A percentile compares a stretch with the other conserved stretches of the same genome.
Evolutionary conservation across 92 coral and sea anemone species (phyloP).

Genomic region (Blastomussa wellsi): DNA sequence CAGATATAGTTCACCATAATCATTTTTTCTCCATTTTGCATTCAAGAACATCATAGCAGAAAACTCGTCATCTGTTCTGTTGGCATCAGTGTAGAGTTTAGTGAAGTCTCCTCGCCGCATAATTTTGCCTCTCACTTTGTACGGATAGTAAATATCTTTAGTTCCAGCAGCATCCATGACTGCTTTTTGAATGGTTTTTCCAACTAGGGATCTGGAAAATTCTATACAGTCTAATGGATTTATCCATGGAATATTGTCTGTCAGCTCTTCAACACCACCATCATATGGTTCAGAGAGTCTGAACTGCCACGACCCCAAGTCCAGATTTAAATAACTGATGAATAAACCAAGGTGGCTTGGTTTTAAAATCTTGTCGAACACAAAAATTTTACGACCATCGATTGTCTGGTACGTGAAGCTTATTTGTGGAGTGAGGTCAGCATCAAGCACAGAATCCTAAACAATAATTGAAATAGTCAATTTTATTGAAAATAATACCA

Average conservation of each 20-base stretch:
- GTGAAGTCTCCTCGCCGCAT: conserved; percentile 91
- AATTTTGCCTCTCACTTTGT: conserved; percentile 78
- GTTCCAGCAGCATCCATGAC: conserved; percentile 76
- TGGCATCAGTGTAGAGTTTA: conserved; percentile 73
- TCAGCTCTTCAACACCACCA: conserved; percentile 66
- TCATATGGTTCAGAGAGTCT: conserved; percentile 80
- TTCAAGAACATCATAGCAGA: conserved; percentile 82
- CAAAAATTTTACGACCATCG: conserved; percentile 68
- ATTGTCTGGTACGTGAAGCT: conserved; percentile 66
- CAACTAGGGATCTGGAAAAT: conserved; percentile 67
- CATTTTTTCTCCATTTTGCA: conserved; percentile 81
- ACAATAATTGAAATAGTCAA: not conserved
- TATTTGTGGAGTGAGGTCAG: conserved; percentile 66
- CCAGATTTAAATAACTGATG: conserved; percentile 48
- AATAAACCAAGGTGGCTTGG: conserved; percentile 37
- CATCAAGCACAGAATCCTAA: conserved; percentile 59
- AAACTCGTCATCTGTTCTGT: conserved; percentile 72
- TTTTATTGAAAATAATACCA: not conserved
- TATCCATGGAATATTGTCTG: conserved; percentile 88
- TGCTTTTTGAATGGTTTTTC: conserved; percentile 75
- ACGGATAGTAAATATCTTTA: conserved; percentile 74
- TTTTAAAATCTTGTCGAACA: conserved; percentile 70
- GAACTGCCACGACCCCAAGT: conserved; percentile 86
- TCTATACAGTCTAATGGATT: conserved; percentile 72
- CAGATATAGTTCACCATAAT: conserved; percentile 96